Conservation (phyloP, 2,797 vertebrate species). For the Picus viridis region DNA sequence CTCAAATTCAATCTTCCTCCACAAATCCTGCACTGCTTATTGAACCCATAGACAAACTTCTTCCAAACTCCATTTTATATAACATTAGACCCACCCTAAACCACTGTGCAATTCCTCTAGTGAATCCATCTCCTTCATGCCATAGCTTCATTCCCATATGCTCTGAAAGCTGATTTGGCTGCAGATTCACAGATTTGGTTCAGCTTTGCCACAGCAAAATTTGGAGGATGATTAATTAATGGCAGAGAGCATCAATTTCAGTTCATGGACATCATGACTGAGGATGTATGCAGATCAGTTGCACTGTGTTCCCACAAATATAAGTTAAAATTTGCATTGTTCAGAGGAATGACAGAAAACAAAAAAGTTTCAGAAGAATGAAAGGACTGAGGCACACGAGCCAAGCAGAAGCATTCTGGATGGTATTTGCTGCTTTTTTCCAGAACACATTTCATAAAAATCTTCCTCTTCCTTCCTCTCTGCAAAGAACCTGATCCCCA, state of each 20-base stretch:
- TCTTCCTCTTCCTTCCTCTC: background rate
- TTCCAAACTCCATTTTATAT: background rate
- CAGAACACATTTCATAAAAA: background rate
- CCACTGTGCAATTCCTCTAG: background rate
- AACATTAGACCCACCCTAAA: background rate
- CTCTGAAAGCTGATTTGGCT: background rate
- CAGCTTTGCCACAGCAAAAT: background rate
- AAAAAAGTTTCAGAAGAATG: background rate
- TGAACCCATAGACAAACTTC: background rate
- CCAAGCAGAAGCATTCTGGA: background rate
- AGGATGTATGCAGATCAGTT: background rate
- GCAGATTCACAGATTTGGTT: background rate
- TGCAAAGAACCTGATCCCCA: background rate
- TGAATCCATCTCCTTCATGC: background rate
- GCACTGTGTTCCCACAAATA: background rate
- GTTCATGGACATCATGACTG: background rate
- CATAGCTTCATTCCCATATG: rapidly evolving
- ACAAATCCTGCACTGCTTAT: background rate
- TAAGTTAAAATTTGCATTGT: background rate
- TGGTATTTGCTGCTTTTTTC: background rate
- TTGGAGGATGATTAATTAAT: background rate
- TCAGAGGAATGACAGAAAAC: background rate
- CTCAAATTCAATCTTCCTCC: background rate
- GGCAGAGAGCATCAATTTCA: background rate
- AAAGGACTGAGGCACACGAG: background rate